Evolutionary conservation across 37 sponge, comb jelly and placozoan genomes (phyloP), one percentile per base, ranked within the genome.

Genomic region (Ianthella basta): DNA sequence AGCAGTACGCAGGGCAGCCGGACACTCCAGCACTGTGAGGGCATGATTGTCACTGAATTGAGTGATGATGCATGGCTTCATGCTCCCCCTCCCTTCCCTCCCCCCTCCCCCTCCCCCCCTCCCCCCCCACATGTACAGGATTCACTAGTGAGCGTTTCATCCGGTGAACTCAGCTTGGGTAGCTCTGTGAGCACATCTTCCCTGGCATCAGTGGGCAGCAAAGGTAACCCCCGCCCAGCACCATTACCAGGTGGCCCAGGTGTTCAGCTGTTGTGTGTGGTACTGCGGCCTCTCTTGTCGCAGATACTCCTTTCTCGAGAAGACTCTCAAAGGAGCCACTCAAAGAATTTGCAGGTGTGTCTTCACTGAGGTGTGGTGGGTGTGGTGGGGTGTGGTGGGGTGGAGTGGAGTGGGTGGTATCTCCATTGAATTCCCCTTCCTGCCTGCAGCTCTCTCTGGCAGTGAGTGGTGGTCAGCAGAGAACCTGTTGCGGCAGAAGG

Each of bases 1-100:
- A 41, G 44, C 24, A 25, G 78, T 75, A 23, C 37, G 78, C 16
- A 38, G 78, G 25, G 54, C 54, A 4, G 54, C 38, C 6, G 53
- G 78, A n/a, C 37, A 25, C 16, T 40, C 23, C 25, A 75, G 78
- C 53, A 41, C n/a, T 25, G 78, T 75, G 78, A 75, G 78, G 37
- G 16, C 16, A 24, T 18, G 12, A 16, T 10, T 24, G 29, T 64
- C 29, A 10, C 8, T 30, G 12, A 10, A 16, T 16, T 64, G 66
- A 29, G 27, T 30, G 23, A 10, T 29, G 27, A 10, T 8, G 23
- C 66, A 64, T 30, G 27, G 15, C 27, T 69, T 13, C 70, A 69
- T 33, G 6, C 70, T 13, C 6, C 12, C 35, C 29, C 33, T 13
- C 70, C 29, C 70, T 34, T 33, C 29, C 70, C 29, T 35, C 12